Percentiles rank a stretch among this genome's conserved stretches.
Conservation (phyloP, 64 coral and sea anemone species). For the Pocillopora verrucosa region DNA sequence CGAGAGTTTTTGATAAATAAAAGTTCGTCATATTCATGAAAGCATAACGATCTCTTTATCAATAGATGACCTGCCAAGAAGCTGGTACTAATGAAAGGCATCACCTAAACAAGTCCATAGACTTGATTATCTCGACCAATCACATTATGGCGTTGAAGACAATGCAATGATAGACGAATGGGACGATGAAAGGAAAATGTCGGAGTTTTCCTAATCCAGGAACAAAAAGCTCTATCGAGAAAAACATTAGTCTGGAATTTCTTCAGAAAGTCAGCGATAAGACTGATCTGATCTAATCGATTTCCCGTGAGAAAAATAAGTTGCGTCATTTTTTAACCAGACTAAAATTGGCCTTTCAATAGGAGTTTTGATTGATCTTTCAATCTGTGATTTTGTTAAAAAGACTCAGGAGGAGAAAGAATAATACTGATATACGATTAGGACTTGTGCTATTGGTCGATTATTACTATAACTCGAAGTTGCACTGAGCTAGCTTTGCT, state of each 20-base stretch:
- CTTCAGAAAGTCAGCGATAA: neutral
- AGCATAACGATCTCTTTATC: neutral
- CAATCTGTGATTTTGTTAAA: neutral
- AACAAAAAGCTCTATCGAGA: neutral
- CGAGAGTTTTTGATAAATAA: neutral
- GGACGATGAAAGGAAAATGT: neutral
- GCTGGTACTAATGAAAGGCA: neutral
- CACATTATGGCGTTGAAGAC: neutral
- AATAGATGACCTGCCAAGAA: constrained; percentile 31
- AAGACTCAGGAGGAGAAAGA: neutral
- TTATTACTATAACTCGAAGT: neutral
- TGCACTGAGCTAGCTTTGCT: neutral
- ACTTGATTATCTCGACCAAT: constrained; percentile 27
- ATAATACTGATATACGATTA: neutral
- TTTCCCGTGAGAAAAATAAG: neutral
- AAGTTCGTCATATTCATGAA: neutral
- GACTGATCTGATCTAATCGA: neutral
- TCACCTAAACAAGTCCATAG: constrained; percentile 12
- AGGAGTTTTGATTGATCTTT: neutral
- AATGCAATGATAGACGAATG: constrained; percentile 22
- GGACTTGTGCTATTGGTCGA: neutral
- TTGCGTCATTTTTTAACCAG: neutral
- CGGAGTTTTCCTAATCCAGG: neutral
- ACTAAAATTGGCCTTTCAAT: neutral
- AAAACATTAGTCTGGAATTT: neutral